phyloP scores from a whole-genome alignment of 2,888 invertebrate species.

The Ophion ellenae region DNA sequence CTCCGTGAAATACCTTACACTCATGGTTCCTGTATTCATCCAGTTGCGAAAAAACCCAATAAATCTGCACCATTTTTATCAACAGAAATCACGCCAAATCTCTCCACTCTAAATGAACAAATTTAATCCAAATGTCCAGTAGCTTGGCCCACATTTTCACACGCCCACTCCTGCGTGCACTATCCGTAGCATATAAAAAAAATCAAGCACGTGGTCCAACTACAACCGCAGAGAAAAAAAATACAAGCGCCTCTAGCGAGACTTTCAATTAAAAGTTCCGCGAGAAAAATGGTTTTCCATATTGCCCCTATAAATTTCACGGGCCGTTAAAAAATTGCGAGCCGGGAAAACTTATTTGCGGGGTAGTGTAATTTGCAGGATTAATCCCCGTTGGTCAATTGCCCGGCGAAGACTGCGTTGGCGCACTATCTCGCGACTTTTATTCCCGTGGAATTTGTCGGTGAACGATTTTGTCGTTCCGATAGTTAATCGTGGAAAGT shows the following conservation, averaged over 20 bases:
- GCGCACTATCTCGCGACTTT: conserved; percentile 19
- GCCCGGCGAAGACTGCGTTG: conserved; percentile 13
- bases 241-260: neutral
- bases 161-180: no score
- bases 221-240: neutral
- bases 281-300: conserved; percentile 2
- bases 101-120: no score
- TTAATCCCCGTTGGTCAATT: conserved; percentile 56
- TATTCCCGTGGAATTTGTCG: conserved; percentile 60
- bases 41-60: no score
- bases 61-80: no score
- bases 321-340: neutral
- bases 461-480: conserved; percentile 43
- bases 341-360: neutral
- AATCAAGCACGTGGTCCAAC: no score
- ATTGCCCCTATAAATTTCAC: neutral
- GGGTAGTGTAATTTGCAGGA: conserved; percentile 48
- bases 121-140: no score
- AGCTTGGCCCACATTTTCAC: no score
- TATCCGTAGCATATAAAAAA: no score
- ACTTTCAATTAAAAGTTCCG: neutral
- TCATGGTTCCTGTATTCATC: no score
- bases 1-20: no score
- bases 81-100: no score
- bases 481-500: conserved; percentile 68